A percentile compares a stretch with the other conserved stretches of the same genome.
phyloP scores from a whole-genome alignment of 2,113 vertebrate species.

The Ariopsis seemanni region DNA sequence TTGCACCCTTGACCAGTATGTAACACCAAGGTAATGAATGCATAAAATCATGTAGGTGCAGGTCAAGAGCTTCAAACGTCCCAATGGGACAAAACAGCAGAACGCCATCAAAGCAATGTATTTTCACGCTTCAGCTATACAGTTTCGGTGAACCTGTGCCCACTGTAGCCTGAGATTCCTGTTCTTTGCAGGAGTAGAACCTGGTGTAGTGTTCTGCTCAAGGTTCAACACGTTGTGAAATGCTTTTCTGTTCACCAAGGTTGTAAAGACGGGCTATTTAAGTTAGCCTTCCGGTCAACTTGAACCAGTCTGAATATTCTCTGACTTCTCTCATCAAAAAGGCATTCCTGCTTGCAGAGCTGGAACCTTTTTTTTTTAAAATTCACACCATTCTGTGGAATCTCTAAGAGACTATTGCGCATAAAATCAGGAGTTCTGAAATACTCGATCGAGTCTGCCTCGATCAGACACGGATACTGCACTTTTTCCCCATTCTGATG shows the following conservation, averaged over 20 bases:
- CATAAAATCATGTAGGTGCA: not conserved
- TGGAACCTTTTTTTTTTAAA: not conserved
- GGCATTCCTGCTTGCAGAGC: not conserved
- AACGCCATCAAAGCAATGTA: not conserved
- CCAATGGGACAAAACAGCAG: not conserved
- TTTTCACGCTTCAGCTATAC: not conserved
- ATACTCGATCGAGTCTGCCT: not conserved
- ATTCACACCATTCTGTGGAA: not conserved
- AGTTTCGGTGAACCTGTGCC: not conserved
- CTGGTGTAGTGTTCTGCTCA: not conserved
- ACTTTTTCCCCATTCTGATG: not conserved
- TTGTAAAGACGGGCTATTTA: not conserved
- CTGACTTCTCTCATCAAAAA: not conserved
- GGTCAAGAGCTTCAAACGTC: not conserved
- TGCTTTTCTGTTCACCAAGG: not conserved
- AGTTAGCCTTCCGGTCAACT: not conserved
- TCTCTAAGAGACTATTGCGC: not conserved
- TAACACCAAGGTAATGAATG: not conserved
- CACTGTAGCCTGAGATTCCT: too few species aligned
- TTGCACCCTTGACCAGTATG: not conserved
- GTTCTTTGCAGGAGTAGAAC: too few species aligned
- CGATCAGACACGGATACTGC: not conserved
- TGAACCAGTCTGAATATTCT: not conserved
- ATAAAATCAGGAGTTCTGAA: not conserved
- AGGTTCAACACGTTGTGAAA: not conserved